Evolutionary conservation across 1,140 invertebrate species (phyloP).

Genomic region (Vanessa tameamea): DNA sequence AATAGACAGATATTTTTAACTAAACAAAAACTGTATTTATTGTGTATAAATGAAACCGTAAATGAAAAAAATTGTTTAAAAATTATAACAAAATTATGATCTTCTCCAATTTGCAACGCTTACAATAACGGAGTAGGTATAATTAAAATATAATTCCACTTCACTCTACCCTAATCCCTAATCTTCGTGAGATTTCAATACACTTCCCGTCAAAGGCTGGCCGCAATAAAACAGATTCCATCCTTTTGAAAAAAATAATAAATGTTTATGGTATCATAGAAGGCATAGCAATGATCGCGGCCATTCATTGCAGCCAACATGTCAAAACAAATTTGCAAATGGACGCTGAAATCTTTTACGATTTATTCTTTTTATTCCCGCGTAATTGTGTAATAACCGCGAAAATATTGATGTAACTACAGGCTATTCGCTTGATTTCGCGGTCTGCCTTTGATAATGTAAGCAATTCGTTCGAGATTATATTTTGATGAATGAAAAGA

Average conservation of each 20-base stretch:
- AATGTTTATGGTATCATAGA: slow-evolving; percentile 75
- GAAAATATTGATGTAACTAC: slow-evolving; percentile 54
- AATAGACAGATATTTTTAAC: no score
- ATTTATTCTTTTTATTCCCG: slow-evolving; percentile 32
- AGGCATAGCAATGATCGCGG: slow-evolving; percentile 39
- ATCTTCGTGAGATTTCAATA: slow-evolving; percentile 76
- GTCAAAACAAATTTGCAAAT: slow-evolving; percentile 71
- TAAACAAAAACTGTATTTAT: no score
- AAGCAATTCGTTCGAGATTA: slow-evolving; percentile 63
- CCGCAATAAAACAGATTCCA: slow-evolving; percentile 66
- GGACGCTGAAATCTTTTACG: slow-evolving; percentile 41
- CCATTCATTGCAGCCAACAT: slow-evolving; percentile 56
- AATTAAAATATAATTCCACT: slow-evolving; percentile 75
- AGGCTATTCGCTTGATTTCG: slow-evolving; percentile 52
- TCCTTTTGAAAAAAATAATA: slow-evolving; percentile 50
- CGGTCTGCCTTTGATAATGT: slow-evolving; percentile 45
- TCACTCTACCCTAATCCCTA: slow-evolving; percentile 65
- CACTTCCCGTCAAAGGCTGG: slow-evolving; percentile 66
- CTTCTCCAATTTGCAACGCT: not conserved
- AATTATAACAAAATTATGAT: not conserved
- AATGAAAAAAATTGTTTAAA: not conserved
- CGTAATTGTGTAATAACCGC: slow-evolving; percentile 62
- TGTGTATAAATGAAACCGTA: not conserved
- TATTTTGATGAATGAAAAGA: slow-evolving; percentile 61
- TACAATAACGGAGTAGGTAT: slow-evolving; percentile 50